These are phyloP conservation scores for Acrobasis suavella DNA, from an alignment of 2,888 invertebrate genomes.

Conservation along the genomic window DNA sequence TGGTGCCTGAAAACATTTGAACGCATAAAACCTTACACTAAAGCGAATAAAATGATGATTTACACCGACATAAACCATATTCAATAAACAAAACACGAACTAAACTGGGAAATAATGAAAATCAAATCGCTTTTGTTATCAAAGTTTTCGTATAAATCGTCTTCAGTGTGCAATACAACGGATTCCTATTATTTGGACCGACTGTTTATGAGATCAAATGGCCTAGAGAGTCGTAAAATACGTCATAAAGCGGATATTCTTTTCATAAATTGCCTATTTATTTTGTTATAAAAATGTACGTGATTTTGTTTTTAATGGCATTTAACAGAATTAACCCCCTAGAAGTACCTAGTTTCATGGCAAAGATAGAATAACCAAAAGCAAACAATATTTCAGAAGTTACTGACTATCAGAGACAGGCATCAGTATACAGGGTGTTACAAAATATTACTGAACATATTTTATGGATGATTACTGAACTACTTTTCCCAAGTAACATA, in stretches of 20 bases:
- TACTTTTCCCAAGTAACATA: too few relatives aligned
- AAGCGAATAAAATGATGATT: neutral
- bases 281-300: constrained; percentile 42
- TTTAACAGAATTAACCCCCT: neutral
- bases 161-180: constrained; percentile 34
- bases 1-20: neutral
- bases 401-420: too few relatives aligned
- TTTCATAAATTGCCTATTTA: constrained; percentile 46
- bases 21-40: neutral
- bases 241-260: constrained; percentile 43
- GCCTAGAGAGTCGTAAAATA: constrained; percentile 43
- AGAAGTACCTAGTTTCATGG: neutral
- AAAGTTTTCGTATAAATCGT: constrained; percentile 48
- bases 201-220: constrained; percentile 46
- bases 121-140: constrained; percentile 36
- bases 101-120: constrained; percentile 35
- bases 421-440: too few relatives aligned
- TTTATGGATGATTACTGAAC: too few relatives aligned
- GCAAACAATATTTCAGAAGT: too few relatives aligned
- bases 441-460: too few relatives aligned
- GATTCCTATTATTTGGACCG: constrained; percentile 42
- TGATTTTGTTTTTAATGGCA: constrained; percentile 35
- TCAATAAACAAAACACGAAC: constrained; percentile 14
- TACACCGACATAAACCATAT: neutral
- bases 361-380: too few relatives aligned